Base-by-base conservation (phyloP, 2,113 vertebrate genomes). In the Rafetus swinhoei region DNA sequence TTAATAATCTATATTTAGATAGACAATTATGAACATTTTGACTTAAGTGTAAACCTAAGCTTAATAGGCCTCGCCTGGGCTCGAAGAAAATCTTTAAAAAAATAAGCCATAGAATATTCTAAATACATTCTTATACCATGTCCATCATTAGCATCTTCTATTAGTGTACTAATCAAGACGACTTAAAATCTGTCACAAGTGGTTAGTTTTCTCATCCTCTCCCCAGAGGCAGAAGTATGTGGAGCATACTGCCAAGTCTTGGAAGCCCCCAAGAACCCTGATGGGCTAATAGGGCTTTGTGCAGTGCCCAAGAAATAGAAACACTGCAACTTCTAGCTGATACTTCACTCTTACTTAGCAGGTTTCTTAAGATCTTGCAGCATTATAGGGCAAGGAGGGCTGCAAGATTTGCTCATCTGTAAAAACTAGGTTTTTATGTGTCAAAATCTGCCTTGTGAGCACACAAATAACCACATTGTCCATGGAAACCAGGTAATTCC, bases 241-340 rank as follows among this genome's bases (percentile, higher is more conserved):
- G 60, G 6, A 82, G 1, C 4, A 53, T 62, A 18, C 80, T 86
- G 39, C 57, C 57, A 69, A 50, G n/a, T 7, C 25, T 76, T 93
- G 85, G 56, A 90, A 86, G 72, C 25, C 9, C 35, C 56, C 3
- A 16, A 87, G 22, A 74, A 32, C 62, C 62, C 45, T 11, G 22
- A 27, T 45, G 82, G 84, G 60, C n/a, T 89, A 60, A 81, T 3
- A 9, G 69, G 53, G 50, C 35, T 91, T 93, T 93, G 39, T 54
- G 83, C 53, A 79, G 18, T 50, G 91, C 79, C n/a, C 50, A 94
- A 93, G 55, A 89, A 72, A 35, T 52, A 86, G 55, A 86, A 54
- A 19, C 8, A 57, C 76, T 82, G 84, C 59, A 91, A 93, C 82
- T 86, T 11, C 57, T 18, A 86, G 50, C 19, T 62, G 62, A 74